Evolutionary conservation across 2,113 vertebrate genomes (phyloP).

Genomic region (Pogona vitticeps): DNA sequence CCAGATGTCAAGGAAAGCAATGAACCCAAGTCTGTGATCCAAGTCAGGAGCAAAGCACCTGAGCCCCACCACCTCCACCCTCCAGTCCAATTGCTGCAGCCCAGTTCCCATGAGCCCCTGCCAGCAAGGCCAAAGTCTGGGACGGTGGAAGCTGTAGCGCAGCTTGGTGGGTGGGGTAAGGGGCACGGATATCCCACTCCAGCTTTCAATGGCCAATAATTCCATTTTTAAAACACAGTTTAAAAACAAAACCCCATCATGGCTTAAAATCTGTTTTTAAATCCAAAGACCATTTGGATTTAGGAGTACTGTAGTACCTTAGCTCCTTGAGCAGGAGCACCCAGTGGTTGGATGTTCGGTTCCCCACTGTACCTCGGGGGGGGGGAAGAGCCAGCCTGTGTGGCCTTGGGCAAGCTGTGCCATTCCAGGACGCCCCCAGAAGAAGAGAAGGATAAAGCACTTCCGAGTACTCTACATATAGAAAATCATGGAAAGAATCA

Average conservation of each 20-base stretch:
- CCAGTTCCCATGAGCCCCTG: not conserved
- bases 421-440: too few species aligned
- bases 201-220: not conserved
- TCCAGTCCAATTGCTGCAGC: not conserved
- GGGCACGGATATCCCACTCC: not conserved
- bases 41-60: not conserved
- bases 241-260: not conserved
- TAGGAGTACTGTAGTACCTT: not conserved
- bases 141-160: not conserved
- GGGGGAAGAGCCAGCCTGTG: too few species aligned
- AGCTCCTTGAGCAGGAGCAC: too few species aligned
- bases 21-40: not conserved
- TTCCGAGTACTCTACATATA: too few species aligned
- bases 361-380: too few species aligned
- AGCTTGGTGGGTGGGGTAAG: not conserved
- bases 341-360: too few species aligned
- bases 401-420: too few species aligned
- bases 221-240: not conserved
- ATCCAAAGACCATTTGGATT: not conserved
- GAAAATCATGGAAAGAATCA: too few species aligned
- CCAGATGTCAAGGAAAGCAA: not conserved
- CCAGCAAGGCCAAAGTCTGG: not conserved
- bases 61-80: not conserved
- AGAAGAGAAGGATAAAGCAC: too few species aligned
- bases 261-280: not conserved